Conservation (phyloP, 2,888 invertebrate species). For the Eristalis pertinax region DNA sequence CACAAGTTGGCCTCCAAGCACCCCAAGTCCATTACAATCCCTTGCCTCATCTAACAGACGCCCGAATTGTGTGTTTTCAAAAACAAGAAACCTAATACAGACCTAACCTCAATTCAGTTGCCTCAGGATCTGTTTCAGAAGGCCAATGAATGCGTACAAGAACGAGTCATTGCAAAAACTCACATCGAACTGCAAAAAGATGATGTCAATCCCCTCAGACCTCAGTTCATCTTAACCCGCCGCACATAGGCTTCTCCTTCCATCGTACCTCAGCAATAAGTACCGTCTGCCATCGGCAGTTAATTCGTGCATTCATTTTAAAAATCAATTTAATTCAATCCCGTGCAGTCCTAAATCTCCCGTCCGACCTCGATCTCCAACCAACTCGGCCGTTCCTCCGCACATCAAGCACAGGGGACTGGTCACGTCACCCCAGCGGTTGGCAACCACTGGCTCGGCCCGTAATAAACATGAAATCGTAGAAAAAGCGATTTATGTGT, state of each 20-base stretch:
- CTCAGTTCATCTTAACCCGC: not conserved
- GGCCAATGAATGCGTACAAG: no score
- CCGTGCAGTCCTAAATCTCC: not conserved
- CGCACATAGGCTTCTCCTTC: not conserved
- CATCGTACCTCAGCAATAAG: no score
- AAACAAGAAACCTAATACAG: no score
- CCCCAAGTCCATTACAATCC: no score
- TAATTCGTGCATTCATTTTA: not conserved
- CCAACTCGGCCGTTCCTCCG: not conserved
- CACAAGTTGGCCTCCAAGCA: no score
- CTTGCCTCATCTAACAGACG: no score
- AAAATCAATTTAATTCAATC: not conserved
- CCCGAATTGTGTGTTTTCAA: no score
- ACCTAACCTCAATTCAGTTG: no score
- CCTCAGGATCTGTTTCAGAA: no score
- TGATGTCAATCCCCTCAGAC: not conserved
- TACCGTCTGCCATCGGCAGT: no score
- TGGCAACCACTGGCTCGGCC: constrained; percentile 49
- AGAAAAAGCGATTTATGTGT: constrained; percentile 68
- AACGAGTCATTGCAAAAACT: no score
- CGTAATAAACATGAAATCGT: constrained; percentile 62
- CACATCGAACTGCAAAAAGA: no score
- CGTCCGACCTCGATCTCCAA: not conserved
- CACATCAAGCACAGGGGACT: not conserved
- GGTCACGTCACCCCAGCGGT: constrained; percentile 7